Evolutionary conservation across 2,113 vertebrate species (phyloP).

Genomic region (Brachirus orientalis): DNA sequence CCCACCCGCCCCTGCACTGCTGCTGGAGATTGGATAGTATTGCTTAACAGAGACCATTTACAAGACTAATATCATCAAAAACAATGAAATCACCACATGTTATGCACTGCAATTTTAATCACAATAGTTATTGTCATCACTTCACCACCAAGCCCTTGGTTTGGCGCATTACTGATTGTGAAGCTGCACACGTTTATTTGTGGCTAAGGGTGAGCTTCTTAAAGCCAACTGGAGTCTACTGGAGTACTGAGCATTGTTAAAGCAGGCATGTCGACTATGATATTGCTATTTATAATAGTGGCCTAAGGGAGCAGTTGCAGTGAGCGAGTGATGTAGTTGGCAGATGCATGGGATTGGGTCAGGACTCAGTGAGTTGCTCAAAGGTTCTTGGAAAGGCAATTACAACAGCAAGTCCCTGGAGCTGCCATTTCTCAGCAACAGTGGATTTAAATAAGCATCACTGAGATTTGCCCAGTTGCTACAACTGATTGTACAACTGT

Average conservation of each 20-base stretch:
- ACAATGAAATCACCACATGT: too few relatives aligned
- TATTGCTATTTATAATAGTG: constrained; percentile 49
- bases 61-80: too few relatives aligned
- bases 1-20: too few relatives aligned
- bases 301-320: constrained; percentile 43
- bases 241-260: constrained; percentile 23
- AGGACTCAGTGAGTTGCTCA: constrained; percentile 51
- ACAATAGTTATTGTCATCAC: too few relatives aligned
- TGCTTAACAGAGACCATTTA: too few relatives aligned
- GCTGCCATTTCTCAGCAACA: constrained; percentile 7
- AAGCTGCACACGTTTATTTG: constrained; percentile 29
- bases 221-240: constrained; percentile 21
- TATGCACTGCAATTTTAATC: too few relatives aligned
- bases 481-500: background rate
- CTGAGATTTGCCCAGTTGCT: constrained; percentile 4
- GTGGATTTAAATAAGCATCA: constrained; percentile 30
- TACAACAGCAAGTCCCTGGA: constrained; percentile 38
- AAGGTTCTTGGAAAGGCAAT: constrained; percentile 55
- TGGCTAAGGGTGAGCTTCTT: constrained; percentile 32
- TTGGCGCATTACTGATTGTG: constrained; percentile 33
- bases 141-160: background rate
- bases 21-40: too few relatives aligned
- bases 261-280: constrained; percentile 38
- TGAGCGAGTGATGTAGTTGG: constrained; percentile 42
- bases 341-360: constrained; percentile 49